phyloP scores from a whole-genome alignment of 2,797 vertebrate genomes.

The Lagorchestes hirsutus region DNA sequence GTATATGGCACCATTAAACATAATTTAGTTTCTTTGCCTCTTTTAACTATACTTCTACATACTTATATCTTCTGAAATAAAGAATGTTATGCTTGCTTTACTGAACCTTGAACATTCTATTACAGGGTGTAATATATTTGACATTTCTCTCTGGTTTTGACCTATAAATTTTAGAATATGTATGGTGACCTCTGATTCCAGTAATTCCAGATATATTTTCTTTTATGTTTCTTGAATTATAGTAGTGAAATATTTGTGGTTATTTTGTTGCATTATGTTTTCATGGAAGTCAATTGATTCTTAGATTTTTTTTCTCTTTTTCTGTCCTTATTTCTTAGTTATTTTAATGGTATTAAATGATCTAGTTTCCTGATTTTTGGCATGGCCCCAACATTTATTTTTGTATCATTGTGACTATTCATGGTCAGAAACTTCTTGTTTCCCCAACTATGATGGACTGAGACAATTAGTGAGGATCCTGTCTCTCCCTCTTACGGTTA shows the following conservation, averaged over 20 bases:
- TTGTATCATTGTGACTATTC: background rate
- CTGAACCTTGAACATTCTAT: background rate
- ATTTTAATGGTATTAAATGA: background rate
- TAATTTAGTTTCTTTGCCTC: background rate
- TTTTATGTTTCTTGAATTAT: background rate
- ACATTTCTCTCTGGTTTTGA: background rate
- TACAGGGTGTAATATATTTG: background rate
- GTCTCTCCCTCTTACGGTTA: background rate
- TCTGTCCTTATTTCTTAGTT: background rate
- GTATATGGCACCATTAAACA: background rate
- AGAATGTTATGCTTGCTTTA: background rate
- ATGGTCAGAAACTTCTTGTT: background rate
- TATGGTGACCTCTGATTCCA: background rate
- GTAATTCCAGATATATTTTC: background rate
- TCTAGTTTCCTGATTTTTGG: background rate
- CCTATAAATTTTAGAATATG: background rate
- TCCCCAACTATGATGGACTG: background rate
- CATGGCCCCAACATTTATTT: background rate
- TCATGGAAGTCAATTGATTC: background rate
- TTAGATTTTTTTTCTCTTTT: background rate
- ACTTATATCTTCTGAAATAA: background rate
- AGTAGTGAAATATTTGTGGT: background rate
- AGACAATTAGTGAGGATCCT: background rate
- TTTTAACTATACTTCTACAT: background rate
- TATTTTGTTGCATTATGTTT: background rate